Evolutionary conservation across 2,888 invertebrate genomes (phyloP).

Genomic region (Amaurobius ferox): DNA sequence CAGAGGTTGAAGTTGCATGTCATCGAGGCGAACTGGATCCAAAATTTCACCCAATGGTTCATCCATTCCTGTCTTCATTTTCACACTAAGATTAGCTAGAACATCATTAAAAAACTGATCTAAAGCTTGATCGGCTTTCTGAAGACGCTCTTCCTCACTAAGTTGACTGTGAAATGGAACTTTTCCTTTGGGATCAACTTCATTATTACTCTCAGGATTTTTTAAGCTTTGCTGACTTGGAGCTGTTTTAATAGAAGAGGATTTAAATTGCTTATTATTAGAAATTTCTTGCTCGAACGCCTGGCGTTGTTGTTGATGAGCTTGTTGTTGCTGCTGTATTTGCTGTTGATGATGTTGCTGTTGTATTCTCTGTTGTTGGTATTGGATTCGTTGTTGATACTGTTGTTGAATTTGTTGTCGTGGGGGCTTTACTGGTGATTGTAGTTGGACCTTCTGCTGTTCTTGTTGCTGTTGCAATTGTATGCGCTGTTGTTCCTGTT

Average conservation of each 20-base stretch:
- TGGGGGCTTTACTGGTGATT: neutral
- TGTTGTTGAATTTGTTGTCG: conserved; percentile 6
- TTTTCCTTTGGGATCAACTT: conserved; percentile 41
- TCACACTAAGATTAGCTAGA: conserved; percentile 49
- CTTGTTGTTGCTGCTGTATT: neutral
- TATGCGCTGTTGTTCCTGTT: neutral
- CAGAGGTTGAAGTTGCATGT: conserved; percentile 72
- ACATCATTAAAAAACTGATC: conserved; percentile 47
- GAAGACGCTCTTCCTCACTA: conserved; percentile 54
- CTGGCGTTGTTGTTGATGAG: neutral
- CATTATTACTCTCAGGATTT: conserved; percentile 15
- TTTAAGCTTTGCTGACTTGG: neutral
- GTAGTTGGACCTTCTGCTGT: neutral
- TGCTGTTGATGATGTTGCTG: neutral
- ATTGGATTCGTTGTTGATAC: neutral
- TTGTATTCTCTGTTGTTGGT: neutral
- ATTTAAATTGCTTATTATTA: conserved; percentile 34
- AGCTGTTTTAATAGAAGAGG: conserved; percentile 34
- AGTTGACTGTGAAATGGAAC: conserved; percentile 15
- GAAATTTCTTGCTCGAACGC: neutral
- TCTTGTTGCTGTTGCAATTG: neutral
- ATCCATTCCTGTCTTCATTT: conserved; percentile 71
- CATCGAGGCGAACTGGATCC: conserved; percentile 72
- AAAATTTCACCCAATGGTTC: conserved; percentile 69
- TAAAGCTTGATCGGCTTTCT: conserved; percentile 59